phyloP scores from a whole-genome alignment of 2,888 invertebrate genomes.

The Ectemnius cavifrons region DNA sequence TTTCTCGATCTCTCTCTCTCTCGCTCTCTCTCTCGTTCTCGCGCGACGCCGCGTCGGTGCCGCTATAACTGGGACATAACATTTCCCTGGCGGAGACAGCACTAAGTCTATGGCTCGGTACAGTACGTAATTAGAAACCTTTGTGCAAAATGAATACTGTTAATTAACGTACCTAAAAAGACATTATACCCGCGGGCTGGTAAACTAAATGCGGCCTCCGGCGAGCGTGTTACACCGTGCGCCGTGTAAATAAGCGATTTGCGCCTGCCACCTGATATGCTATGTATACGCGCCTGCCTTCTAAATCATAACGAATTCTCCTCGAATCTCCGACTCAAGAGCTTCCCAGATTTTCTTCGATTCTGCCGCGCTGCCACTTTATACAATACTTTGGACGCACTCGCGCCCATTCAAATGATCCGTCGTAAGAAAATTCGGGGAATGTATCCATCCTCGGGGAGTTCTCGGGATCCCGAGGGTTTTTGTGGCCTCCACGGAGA shows the following conservation, averaged over 20 bases:
- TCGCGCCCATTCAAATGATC: background rate
- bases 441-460: background rate
- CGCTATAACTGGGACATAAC: slow-evolving; percentile 63
- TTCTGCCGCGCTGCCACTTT: background rate
- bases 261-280: slow-evolving; percentile 44
- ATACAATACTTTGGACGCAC: background rate
- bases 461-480: background rate
- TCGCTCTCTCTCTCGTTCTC: background rate
- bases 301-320: slow-evolving; percentile 62
- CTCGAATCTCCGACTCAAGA: slow-evolving; percentile 45
- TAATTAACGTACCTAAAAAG: slow-evolving; percentile 81
- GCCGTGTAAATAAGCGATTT: slow-evolving; percentile 71
- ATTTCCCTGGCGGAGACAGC: slow-evolving; percentile 63
- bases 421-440: too few relatives aligned
- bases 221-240: slow-evolving; percentile 68
- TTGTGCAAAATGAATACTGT: slow-evolving; percentile 82
- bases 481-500: slow-evolving; percentile 4
- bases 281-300: slow-evolving; percentile 14
- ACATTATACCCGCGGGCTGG: slow-evolving; percentile 77
- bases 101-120: slow-evolving; percentile 69
- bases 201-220: slow-evolving; percentile 71
- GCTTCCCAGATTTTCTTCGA: slow-evolving; percentile 4
- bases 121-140: slow-evolving; percentile 81
- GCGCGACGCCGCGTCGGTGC: slow-evolving; percentile 21
- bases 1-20: background rate